These are phyloP conservation scores for Nesidiocoris tenuis DNA, from an alignment of 2,888 invertebrate species.

Conservation along the genomic window DNA sequence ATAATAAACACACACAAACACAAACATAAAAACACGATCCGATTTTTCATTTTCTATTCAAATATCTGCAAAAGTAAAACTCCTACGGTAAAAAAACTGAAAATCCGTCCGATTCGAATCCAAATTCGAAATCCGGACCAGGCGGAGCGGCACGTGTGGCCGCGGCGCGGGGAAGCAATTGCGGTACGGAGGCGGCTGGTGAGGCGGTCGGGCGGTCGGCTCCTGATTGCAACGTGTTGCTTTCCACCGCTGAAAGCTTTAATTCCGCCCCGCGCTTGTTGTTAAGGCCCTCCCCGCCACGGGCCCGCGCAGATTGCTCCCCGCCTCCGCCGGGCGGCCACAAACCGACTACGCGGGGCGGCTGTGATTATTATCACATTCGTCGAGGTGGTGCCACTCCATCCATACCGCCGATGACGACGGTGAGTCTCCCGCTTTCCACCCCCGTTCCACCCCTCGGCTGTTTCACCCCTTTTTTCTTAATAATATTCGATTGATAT, in stretches of 20 bases:
- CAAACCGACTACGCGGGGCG: conserved; percentile 42
- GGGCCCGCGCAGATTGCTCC: conserved; percentile 28
- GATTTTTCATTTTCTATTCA: no score
- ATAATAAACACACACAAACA: no score
- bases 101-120: no score
- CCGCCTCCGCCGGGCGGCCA: conserved; percentile 11
- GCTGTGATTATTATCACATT: conserved; percentile 43
- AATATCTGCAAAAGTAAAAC: no score
- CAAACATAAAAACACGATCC: no score
- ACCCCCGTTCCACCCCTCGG: conserved; percentile 40
- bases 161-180: background rate
- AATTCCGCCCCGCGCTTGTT: conserved; percentile 45
- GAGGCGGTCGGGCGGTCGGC: conserved; percentile 35
- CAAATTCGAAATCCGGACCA: no score
- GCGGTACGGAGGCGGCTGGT: background rate
- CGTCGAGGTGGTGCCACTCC: conserved; percentile 31
- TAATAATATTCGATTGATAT: no score
- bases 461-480: background rate
- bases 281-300: conserved; percentile 21
- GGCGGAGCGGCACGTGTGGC: background rate
- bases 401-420: conserved; percentile 35
- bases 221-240: conserved; percentile 49
- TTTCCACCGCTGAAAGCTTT: conserved; percentile 45
- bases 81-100: no score
- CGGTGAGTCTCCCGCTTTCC: conserved; percentile 43